Base-by-base conservation (phyloP, 1,140 invertebrate species). In the Drosophila parvula region DNA sequence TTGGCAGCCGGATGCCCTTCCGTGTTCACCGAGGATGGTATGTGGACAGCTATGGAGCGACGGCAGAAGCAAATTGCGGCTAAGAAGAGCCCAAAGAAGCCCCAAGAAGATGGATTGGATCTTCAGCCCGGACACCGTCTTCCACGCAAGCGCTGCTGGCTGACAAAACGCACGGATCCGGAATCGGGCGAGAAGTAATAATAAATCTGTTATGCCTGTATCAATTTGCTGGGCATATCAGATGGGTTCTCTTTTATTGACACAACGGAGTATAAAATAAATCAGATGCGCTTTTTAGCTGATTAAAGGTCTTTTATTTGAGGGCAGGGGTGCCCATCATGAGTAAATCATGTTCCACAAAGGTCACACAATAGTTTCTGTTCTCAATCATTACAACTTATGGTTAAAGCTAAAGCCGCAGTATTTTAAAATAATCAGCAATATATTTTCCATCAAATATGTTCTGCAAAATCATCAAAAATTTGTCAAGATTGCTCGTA, bases 131-230 rank as follows among this genome's bases (percentile, higher is more conserved):
- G 28, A 1, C 9, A 27, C 28, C 18, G 50, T 16, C 51, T 71
- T 22, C 34, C 64, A 3, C 63, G 68, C 10, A 71, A 71, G 27
- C 68, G 68, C n/a, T 69, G 50, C 14, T 71, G 70, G 67, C 28
- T 71, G 4, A 38, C 41, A 14, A 51, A 58, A 22, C 68, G 53
- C 6, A 36, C 1, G 5, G 63, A 22, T 12, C 6, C 6, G 0
- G 12, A 34, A 10, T 32, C 18, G 1, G 18, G 5, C 18, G 34
- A 27, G 18, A 53, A 40, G 3, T 18, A 45, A 45, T 6, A 12
- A 18, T 10, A 63, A 59, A 43, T 27, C 28, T 22, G 34, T 9
- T 18, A 58, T 32, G 10, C 4, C 56, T 14, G 14, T 14, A 32
- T 18, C 3, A 18, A 38, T 38, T 38, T 38, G 36, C 6, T 3